Conservation (phyloP, 1,140 invertebrate species). For the Drosophila pectinifera region DNA sequence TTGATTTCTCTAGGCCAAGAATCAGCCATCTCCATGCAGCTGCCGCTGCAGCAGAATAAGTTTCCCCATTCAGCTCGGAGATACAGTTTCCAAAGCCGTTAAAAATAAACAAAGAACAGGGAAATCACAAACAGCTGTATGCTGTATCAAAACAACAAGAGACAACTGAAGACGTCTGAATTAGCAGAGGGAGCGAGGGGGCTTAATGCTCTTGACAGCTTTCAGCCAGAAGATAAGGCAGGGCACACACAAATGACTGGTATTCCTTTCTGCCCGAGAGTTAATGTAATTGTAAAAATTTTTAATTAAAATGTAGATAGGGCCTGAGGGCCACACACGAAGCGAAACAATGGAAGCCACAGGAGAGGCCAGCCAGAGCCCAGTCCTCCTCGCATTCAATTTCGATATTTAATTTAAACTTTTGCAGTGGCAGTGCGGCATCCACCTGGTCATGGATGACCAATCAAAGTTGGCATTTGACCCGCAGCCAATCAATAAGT, state of each 20-base stretch:
- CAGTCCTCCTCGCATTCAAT: constrained; percentile 1
- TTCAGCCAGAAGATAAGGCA: constrained; percentile 25
- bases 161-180: constrained; percentile 15
- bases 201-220: constrained; percentile 21
- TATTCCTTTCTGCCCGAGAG: constrained; percentile 10
- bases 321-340: constrained; percentile 24
- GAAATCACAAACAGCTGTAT: constrained; percentile 9
- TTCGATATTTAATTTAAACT: constrained; percentile 57
- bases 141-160: constrained; percentile 5
- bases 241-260: constrained; percentile 2
- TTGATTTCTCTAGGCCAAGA: constrained; percentile 36
- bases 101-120: constrained; percentile 31
- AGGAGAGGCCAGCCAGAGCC: neutral
- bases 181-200: constrained; percentile 8
- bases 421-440: constrained; percentile 25
- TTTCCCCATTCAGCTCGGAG: constrained; percentile 4
- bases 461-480: constrained; percentile 68
- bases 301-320: constrained; percentile 49
- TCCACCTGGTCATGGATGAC: constrained; percentile 49
- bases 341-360: constrained; percentile 33
- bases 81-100: constrained; percentile 5
- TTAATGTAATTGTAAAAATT: constrained; percentile 47
- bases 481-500: constrained; percentile 74
- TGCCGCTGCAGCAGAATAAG: constrained; percentile 12
- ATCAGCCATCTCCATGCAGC: constrained; percentile 18